phyloP scores from a whole-genome alignment of 2,113 vertebrate genomes.

The Otis tarda region DNA sequence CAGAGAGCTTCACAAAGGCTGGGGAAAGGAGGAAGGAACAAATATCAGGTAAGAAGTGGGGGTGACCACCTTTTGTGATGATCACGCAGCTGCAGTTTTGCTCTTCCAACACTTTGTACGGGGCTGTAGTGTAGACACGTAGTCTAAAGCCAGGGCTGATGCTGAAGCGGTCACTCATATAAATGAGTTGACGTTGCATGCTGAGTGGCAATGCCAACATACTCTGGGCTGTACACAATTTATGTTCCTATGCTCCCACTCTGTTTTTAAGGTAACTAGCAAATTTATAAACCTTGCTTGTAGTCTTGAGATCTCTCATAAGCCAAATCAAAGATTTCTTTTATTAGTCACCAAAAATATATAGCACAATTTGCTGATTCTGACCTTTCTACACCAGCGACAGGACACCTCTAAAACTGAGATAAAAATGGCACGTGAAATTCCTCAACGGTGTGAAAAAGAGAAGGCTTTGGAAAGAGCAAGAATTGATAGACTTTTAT shows the following conservation, averaged over 20 bases:
- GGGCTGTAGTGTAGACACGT: neutral
- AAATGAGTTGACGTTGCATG: neutral
- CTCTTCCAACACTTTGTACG: neutral
- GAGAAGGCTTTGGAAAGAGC: neutral
- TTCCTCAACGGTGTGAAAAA: neutral
- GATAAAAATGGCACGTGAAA: neutral
- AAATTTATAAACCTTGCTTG: neutral
- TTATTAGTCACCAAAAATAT: neutral
- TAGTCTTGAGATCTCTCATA: neutral
- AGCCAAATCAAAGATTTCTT: neutral
- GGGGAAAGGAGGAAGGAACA: neutral
- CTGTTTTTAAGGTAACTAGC: neutral
- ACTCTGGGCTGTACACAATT: neutral
- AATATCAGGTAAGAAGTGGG: neutral
- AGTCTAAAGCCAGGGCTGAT: neutral
- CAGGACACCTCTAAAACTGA: neutral
- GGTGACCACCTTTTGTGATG: neutral
- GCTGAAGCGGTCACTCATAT: neutral
- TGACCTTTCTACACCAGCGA: neutral
- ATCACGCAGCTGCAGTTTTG: neutral
- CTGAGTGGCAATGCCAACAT: neutral
- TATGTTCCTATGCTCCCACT: neutral
- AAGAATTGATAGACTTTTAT: neutral
- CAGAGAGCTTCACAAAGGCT: neutral
- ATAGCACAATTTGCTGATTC: neutral